phyloP scores from a whole-genome alignment of 2,888 invertebrate genomes.

The Idaea dimidiata region DNA sequence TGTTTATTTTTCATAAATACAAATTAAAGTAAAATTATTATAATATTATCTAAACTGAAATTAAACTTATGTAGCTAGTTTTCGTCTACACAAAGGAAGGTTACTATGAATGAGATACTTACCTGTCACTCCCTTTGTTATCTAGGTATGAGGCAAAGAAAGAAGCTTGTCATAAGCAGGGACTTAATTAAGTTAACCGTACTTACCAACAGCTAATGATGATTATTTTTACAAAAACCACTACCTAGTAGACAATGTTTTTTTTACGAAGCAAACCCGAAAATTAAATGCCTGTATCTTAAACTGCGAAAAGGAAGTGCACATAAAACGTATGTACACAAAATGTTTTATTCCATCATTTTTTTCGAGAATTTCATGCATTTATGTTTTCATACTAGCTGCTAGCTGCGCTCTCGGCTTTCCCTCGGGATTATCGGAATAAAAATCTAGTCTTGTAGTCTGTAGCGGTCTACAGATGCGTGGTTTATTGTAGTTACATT shows the following conservation, averaged over 20 bases:
- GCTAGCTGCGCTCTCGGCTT: no score
- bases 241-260: no score
- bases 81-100: background rate
- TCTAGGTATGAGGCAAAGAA: background rate
- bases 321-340: no score
- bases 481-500: no score
- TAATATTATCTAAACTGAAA: background rate
- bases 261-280: background rate
- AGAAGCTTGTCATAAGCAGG: background rate
- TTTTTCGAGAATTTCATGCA: no score
- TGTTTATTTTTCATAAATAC: background rate
- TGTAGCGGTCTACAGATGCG: no score
- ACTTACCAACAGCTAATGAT: background rate
- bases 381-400: no score
- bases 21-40: background rate
- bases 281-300: background rate
- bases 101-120: background rate
- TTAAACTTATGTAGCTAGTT: background rate
- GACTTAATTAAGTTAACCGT: background rate
- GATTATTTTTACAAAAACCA: background rate
- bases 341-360: no score
- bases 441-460: no score
- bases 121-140: background rate
- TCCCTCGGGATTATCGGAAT: no score
- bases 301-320: background rate